A percentile compares a stretch with the other conserved stretches of the same genome.
These are phyloP conservation scores for Pardalotus punctatus DNA, from an alignment of 2,113 vertebrate genomes.

Conservation along the genomic window DNA sequence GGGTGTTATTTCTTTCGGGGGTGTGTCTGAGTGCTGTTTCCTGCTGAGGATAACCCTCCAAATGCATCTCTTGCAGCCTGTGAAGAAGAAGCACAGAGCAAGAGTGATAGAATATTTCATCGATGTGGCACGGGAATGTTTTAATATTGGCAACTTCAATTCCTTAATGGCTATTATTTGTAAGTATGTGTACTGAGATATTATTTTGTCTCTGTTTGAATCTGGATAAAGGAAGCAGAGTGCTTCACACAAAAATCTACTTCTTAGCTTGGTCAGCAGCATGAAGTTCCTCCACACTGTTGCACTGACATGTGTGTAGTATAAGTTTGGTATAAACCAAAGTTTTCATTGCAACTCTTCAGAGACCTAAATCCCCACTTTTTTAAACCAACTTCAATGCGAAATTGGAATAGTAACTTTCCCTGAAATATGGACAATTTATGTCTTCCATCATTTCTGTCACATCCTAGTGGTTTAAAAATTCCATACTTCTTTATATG, in stretches of 20 bases:
- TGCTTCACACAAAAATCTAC: not conserved
- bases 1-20: not conserved
- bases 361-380: not conserved
- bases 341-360: not conserved
- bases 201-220: not conserved
- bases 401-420: not conserved
- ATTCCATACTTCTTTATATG: not conserved
- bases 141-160: conserved; percentile 98
- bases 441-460: not conserved
- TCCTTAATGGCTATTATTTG: conserved; percentile 98
- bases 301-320: not conserved
- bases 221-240: not conserved
- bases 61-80: conserved; percentile 73
- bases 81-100: conserved; percentile 93
- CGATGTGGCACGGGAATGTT: conserved; percentile 92
- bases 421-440: not conserved
- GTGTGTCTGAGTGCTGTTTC: not conserved
- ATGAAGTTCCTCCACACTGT: not conserved
- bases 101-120: conserved; percentile 94
- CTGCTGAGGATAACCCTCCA: not conserved
- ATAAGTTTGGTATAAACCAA: not conserved
- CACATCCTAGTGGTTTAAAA: not conserved
- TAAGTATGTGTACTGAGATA: conserved; percentile 71
- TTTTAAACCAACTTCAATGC: not conserved
- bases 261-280: not conserved